Conservation (phyloP, 2,888 invertebrate species). For the Dryococelus australis region DNA sequence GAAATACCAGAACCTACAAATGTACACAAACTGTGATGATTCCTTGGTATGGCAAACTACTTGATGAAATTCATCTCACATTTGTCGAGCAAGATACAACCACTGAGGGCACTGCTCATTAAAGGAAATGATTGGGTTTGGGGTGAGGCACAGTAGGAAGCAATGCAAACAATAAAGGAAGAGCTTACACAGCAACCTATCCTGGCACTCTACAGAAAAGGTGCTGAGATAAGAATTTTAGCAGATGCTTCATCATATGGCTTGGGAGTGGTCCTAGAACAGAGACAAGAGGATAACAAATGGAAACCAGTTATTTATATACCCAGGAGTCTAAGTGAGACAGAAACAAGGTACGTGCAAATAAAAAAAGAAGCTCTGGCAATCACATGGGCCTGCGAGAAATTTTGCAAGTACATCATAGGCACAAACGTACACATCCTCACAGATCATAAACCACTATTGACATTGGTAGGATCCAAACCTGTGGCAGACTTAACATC, state of each 20-base stretch:
- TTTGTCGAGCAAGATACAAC: too few species aligned
- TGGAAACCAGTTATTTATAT: not conserved
- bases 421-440: too few species aligned
- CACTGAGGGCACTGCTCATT: not conserved
- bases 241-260: not conserved
- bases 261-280: not conserved
- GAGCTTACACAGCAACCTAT: too few species aligned
- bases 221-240: too few species aligned
- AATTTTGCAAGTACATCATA: too few species aligned
- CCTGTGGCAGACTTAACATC: not conserved
- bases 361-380: too few species aligned
- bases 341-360: not conserved
- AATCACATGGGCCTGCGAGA: too few species aligned
- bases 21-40: not conserved
- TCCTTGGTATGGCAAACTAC: not conserved
- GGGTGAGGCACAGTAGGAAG: not conserved
- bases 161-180: not conserved
- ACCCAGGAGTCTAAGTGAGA: not conserved
- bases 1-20: not conserved
- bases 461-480: not conserved
- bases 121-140: not conserved
- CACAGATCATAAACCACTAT: not conserved
- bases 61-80: too few species aligned
- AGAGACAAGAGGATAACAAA: not conserved
- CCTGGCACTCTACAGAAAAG: too few species aligned